Evolutionary conservation across 1,140 invertebrate genomes (phyloP), one percentile per base, ranked within the genome.

Genomic region (Archivesica marissinica): DNA sequence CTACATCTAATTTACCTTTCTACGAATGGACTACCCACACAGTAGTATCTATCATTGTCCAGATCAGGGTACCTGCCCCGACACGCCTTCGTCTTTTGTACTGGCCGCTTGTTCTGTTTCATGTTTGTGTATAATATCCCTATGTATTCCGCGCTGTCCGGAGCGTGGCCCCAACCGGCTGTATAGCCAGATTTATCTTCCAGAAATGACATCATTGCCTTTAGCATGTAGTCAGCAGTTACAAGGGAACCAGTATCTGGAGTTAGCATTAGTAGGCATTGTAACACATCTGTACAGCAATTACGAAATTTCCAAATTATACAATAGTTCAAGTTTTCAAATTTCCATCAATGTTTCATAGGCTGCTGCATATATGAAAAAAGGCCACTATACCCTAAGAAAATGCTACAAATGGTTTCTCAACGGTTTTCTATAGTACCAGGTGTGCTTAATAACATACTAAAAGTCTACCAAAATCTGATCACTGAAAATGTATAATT

Each of bases 91-190:
- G 20, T 17, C 28, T 56, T 35, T 33, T 28, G 23, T 17, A 76
- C 35, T 13, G 50, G n/a, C 20, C 33, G 13, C 17, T 38, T n/a
- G 17, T 13, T 56, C 23, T 76, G 74, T 13, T 6, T 39, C 4
- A 76, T 7, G 13, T n/a, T 25, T 2, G 2, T 17, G 11, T 13
- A 23, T 15, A 20, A 33, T 59, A 23, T 2, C 4, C 41, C 6
- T 35, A 41, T 76, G 13, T 56, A 23, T 4, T 38, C 25, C 1
- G 23, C 3, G 15, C 35, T 72, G 23, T 72, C 74, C 25, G 74
- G 74, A 15, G 50, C 33, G 28, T 56, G 39, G 39, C 74, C 74
- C 74, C 74, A 76, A 1, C 74, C 74, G 6, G 74, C 74, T 0
- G 47, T 52, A 13, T 13, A 76, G 6, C n/a, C 74, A 0, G 17